Evolutionary conservation across 2,797 vertebrate genomes (phyloP).

Genomic region (Lagorchestes hirsutus): DNA sequence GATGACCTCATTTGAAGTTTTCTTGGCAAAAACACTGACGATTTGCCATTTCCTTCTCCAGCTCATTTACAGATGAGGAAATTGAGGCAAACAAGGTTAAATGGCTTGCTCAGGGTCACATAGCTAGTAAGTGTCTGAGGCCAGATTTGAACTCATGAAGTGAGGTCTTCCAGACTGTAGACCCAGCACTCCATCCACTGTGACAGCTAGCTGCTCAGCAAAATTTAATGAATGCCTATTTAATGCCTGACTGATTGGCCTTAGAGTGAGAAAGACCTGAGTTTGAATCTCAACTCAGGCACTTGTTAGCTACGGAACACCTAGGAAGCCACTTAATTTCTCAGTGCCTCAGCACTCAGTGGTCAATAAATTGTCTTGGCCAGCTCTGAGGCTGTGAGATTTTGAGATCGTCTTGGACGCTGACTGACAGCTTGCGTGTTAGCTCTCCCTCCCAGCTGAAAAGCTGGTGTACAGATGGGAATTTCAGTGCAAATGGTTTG

Average conservation of each 20-base stretch:
- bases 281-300: not conserved
- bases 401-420: not conserved
- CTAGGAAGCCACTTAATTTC: not conserved
- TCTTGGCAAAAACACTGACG: not conserved
- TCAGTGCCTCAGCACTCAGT: not conserved
- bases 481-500: not conserved
- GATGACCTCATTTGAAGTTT: not conserved
- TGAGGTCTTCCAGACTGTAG: not conserved
- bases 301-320: not conserved
- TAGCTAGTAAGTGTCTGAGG: not conserved
- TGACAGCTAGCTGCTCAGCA: not conserved
- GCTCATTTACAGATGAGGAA: not conserved
- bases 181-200: not conserved
- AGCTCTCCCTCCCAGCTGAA: not conserved
- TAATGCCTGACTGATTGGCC: not conserved
- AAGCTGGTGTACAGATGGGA: not conserved
- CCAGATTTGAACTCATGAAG: not conserved
- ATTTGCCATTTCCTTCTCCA: not conserved
- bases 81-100: not conserved
- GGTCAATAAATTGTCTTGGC: not conserved
- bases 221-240: not conserved
- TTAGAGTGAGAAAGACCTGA: not conserved
- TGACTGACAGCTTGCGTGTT: not conserved
- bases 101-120: not conserved
- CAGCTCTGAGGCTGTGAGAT: not conserved